phyloP scores from a whole-genome alignment of 2,888 invertebrate genomes.

The Spicauda simplicius region DNA sequence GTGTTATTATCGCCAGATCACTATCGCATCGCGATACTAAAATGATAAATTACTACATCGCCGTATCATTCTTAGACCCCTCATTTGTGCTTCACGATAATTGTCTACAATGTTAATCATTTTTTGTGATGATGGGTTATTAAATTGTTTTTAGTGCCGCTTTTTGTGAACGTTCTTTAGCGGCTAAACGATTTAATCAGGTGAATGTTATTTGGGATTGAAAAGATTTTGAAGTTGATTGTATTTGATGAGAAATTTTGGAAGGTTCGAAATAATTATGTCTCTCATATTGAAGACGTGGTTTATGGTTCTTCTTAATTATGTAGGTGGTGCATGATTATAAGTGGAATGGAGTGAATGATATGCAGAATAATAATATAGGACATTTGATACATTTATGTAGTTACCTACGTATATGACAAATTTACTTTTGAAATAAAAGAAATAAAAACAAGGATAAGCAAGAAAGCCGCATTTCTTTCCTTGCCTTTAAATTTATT shows the following conservation, averaged over 20 bases:
- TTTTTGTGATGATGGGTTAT: conserved; percentile 57
- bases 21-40: conserved; percentile 47
- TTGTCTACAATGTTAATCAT: conserved; percentile 63
- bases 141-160: conserved; percentile 46
- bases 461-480: too few relatives aligned
- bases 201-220: conserved; percentile 34
- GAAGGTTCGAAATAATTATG: neutral
- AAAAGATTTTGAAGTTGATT: conserved; percentile 25
- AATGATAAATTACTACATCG: conserved; percentile 48
- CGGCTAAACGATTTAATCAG: conserved; percentile 39
- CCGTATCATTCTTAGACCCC: conserved; percentile 38
- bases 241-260: conserved; percentile 31
- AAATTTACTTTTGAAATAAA: too few relatives aligned
- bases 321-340: neutral
- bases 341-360: neutral
- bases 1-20: conserved; percentile 48
- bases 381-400: neutral
- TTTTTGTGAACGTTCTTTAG: conserved; percentile 46
- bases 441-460: too few relatives aligned
- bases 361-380: neutral
- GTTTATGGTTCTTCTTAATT: neutral
- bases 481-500: too few relatives aligned
- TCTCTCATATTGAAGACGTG: neutral
- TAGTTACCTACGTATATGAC: too few relatives aligned
- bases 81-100: conserved; percentile 51